Conservation (phyloP, 2,888 invertebrate species). For the Pristionchus japonicus region DNA sequence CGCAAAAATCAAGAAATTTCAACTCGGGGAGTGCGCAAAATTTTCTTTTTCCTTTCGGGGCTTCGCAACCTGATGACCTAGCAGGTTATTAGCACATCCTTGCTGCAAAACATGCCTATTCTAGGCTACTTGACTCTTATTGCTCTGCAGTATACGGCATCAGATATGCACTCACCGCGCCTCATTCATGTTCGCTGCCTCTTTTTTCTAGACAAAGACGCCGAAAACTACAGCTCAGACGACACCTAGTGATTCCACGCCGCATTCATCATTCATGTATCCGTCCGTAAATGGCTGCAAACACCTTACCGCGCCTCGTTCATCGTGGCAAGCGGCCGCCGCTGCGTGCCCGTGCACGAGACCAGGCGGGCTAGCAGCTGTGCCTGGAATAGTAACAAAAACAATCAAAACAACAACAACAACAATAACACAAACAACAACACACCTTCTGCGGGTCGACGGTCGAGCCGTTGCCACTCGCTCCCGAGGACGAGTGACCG, state of each 20-base stretch:
- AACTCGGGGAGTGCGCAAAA: no score
- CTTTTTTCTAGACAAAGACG: no score
- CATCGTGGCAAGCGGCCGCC: constrained; percentile 80
- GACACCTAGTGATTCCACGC: background rate
- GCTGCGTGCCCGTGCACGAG: constrained; percentile 58
- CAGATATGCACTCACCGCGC: no score
- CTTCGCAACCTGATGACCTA: no score
- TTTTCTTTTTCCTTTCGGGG: no score
- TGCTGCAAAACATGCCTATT: no score
- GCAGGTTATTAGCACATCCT: no score
- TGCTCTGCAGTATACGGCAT: no score
- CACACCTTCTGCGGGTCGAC: constrained; percentile 44
- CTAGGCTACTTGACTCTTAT: no score
- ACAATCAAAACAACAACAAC: background rate
- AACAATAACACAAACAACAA: background rate
- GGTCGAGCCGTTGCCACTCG: background rate
- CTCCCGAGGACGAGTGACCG: background rate
- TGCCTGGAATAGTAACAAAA: background rate
- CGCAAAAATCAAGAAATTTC: no score
- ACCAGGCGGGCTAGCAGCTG: constrained; percentile 61
- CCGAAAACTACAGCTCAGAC: no score
- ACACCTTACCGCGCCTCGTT: constrained; percentile 79
- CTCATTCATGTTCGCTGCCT: background rate
- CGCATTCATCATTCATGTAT: background rate
- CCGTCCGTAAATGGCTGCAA: no score